Percentiles rank a stretch among this genome's conserved stretches.
Evolutionary conservation across 2,113 vertebrate species (phyloP).

Genomic region (Tyto alba): DNA sequence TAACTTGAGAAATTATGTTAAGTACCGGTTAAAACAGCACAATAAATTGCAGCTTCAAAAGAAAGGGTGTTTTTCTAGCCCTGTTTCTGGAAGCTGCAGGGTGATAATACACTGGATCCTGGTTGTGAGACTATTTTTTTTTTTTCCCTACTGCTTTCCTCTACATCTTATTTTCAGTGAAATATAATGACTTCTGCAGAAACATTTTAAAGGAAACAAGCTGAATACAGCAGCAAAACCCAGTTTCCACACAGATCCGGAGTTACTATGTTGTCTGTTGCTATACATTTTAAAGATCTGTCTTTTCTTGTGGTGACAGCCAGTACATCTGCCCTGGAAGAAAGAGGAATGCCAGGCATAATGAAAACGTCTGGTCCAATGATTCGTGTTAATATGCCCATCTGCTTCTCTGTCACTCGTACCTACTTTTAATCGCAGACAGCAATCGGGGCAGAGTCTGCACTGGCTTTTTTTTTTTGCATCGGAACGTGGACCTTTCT

Average conservation of each 20-base stretch:
- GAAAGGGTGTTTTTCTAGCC: not conserved
- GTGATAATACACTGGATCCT: not conserved
- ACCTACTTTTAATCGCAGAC: not conserved
- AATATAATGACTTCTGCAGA: not conserved
- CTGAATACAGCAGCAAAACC: not conserved
- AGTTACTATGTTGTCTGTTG: not conserved
- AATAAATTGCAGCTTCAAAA: not conserved
- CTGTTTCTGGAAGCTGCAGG: not conserved
- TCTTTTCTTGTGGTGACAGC: not conserved
- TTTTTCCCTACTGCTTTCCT: not conserved
- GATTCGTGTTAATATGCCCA: not conserved
- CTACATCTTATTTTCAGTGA: not conserved
- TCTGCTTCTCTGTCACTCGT: not conserved
- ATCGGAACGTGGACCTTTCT: rapidly evolving
- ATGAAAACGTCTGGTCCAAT: not conserved
- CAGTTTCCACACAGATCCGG: not conserved
- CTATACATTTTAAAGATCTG: not conserved
- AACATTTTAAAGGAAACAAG: not conserved
- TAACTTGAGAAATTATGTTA: not conserved
- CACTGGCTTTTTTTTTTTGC: not conserved
- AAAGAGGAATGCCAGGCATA: not conserved
- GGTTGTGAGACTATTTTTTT: not conserved
- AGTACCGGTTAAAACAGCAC: not conserved
- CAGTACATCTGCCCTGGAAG: conserved; percentile 8
- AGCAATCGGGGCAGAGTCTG: not conserved